Evolutionary conservation across 2,888 invertebrate species (phyloP), one percentile per base, ranked within the genome.

Genomic region (Argyresthia albistria): DNA sequence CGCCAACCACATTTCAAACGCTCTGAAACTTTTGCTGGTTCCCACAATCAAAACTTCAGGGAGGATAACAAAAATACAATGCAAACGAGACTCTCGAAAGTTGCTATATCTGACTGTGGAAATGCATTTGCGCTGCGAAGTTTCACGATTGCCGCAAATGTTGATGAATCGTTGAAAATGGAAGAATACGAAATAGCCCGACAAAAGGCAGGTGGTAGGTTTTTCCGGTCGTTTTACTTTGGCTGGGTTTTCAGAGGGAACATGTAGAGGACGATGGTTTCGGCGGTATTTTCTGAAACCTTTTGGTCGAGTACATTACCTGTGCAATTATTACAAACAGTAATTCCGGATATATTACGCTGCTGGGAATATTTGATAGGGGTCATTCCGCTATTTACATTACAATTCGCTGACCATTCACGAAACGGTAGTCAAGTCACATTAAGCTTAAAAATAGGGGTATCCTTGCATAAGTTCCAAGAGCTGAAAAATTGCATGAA

Each of bases 81-180:
- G 59, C 58, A 57, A 64, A 63, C 61, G 54, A 61, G 62, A 62
- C 62, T 59, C 65, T 69, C 61, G 59, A 71, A 76, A 77, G 69
- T 78, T 77, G 46, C 57, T 56, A 64, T 69, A 69, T 67, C 65
- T 42, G 48, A 53, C 53, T 35, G 73, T 61, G 72, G 62, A 78
- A 81, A 80, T 80, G 80, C 81, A 82, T 79, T 81, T 72, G 63
- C 66, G 60, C 59, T 58, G 60, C 60, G 70, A 80, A 80, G 70
- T 80, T 81, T 71, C 64, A 65, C 70, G 70, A 73, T 71, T 69
- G 73, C 69, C 67, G 69, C 61, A 62, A 62, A 59, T 59, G 54
- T 62, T 74, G 75, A 79, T 74, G 73, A 69, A 76, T 77, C 64
- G 66, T 62, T 59, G 62, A 58, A 61, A 67, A 67, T 62, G 61